These are phyloP conservation scores for Hydrolagus affinis DNA, from an alignment of 2,113 vertebrate genomes.

Conservation along the genomic window DNA sequence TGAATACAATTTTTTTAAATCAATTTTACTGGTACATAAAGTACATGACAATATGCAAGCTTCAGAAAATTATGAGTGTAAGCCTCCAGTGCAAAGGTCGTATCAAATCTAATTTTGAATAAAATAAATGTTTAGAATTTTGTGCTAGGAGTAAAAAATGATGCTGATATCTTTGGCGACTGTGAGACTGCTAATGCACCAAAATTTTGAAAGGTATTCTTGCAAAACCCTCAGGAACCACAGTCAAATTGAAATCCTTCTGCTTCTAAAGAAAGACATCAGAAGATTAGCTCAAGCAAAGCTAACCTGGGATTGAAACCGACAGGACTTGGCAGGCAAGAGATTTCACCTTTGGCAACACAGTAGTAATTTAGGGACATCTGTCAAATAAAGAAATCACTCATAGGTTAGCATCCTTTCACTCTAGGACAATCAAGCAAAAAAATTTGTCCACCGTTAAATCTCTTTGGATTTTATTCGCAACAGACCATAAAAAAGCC, in stretches of 20 bases:
- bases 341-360: background rate
- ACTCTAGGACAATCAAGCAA: background rate
- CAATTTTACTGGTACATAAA: too few relatives aligned
- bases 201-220: background rate
- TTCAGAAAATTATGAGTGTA: too few relatives aligned
- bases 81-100: too few relatives aligned
- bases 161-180: too few relatives aligned
- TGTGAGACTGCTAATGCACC: background rate
- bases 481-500: background rate
- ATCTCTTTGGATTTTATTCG: background rate
- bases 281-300: background rate
- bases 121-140: too few relatives aligned
- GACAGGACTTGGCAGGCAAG: background rate
- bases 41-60: too few relatives aligned
- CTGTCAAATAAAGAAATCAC: background rate
- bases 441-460: background rate
- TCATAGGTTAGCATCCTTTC: conserved; percentile 7
- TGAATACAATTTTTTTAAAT: too few relatives aligned
- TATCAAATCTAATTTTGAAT: too few relatives aligned
- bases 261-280: background rate
- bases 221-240: background rate
- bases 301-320: background rate
- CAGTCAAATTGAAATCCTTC: background rate
- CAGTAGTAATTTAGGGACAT: background rate
- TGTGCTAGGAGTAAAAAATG: too few relatives aligned